Base-by-base conservation (phyloP, 2,797 vertebrate genomes). In the Epinephelus awoara region DNA sequence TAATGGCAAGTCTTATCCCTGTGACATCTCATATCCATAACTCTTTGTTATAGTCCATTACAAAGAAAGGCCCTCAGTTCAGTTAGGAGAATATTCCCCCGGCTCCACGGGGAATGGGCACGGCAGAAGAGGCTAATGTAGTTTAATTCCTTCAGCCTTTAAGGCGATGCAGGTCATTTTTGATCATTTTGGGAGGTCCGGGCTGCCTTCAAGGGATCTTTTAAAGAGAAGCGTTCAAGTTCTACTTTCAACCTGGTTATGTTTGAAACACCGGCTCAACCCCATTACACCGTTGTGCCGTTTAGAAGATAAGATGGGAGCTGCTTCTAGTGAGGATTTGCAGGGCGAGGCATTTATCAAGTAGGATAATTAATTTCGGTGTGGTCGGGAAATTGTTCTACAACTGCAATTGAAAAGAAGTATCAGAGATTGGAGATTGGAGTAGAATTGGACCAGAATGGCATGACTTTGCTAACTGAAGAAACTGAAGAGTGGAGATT, bases 21-120 rank as follows among this genome's bases (percentile, higher is more conserved):
- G 67, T 84, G 87, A 92, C 85, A 91, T 92, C 91, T 92, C 86
- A 92, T 92, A 93, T 92, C 88, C 90, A 93, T 93, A 93, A 93
- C 78, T 93, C 92, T 92, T 89, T 92, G 88, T 92, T 92, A 93
- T 88, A 85, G 91, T 77, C 91, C 86, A 90, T 93, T 93, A 91
- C 86, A 90, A 86, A 89, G 76, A 64, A 93, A 88, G 75, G 77
- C 72, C 77, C 74, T 92, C 74, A 19, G 82, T 87, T 90, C 88
- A 77, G 76, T 86, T 76, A 75, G 85, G 77, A 88, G 89, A 87
- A 83, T 79, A 75, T 79, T 79, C 59, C 82, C 51, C 66, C 9
- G 3, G 83, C 72, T 86, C 80, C 58, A n/a, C 5, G 0, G 71
- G 86, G 86, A 87, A 81, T 51, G 27, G 82, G 51, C 75, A 64